These are phyloP conservation scores for Drosophila littoralis DNA, from an alignment of 1,140 invertebrate genomes.

Conservation along the genomic window DNA sequence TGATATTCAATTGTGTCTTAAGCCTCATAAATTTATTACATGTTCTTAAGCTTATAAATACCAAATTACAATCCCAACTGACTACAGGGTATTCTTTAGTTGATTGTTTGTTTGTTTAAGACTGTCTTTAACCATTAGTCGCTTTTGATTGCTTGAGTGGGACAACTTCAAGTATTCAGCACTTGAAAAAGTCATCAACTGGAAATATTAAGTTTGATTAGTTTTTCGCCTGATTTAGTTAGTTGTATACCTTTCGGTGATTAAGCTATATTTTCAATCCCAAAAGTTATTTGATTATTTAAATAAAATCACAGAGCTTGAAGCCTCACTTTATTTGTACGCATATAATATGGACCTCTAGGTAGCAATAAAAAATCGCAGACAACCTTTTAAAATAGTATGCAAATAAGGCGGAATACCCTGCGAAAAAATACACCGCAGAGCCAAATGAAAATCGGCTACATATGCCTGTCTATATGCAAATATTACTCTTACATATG, in stretches of 20 bases:
- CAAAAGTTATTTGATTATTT: conserved; percentile 1
- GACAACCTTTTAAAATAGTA: conserved; percentile 59
- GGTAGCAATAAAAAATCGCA: conserved; percentile 38
- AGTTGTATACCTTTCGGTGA: not conserved
- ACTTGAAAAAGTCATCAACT: conserved; percentile 56
- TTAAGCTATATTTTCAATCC: not conserved
- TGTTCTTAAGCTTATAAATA: no score
- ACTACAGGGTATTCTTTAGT: not conserved
- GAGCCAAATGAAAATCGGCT: conserved; percentile 68
- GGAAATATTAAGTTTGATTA: conserved; percentile 48
- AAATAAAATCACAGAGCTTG: conserved; percentile 30
- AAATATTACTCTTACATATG: conserved; percentile 77
- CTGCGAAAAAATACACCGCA: conserved; percentile 47
- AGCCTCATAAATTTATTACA: no score
- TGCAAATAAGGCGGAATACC: conserved; percentile 58
- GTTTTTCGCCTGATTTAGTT: conserved; percentile 10
- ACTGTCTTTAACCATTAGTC: conserved; percentile 15
- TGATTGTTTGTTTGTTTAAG: not conserved
- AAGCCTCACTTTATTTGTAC: conserved; percentile 38
- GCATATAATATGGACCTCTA: conserved; percentile 24
- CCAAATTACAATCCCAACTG: conserved; percentile 12
- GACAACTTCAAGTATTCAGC: conserved; percentile 47
- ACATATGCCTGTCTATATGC: conserved; percentile 80
- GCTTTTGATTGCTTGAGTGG: conserved; percentile 22
- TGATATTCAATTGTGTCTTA: no score